Evolutionary conservation across 2,113 vertebrate genomes (phyloP), one percentile per base, ranked within the genome.

Genomic region (Chamaetylas fuelleborni): DNA sequence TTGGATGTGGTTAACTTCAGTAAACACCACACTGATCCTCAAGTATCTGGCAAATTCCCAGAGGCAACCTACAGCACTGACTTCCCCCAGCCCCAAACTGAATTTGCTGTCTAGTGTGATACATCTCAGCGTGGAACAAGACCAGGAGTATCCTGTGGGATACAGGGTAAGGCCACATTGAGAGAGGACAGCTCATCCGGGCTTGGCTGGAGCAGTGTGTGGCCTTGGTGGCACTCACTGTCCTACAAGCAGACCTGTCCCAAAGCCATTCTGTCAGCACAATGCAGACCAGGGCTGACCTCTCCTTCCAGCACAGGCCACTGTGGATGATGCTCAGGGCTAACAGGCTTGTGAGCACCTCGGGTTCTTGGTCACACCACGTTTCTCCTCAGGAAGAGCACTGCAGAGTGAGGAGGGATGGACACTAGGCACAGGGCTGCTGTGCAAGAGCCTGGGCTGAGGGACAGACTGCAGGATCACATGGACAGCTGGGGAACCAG

Each of bases 101-200:
- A 69, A 61, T n/a, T 70, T 33, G 40, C 78, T 84, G 3, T 25
- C 28, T 64, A 25, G 7, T 34, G 3, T 9, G 62, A 26, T 25
- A 17, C 47, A 29, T 47, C 31, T 76, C 66, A 48, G 71, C 43
- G 38, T 29, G 3, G 0, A 45, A 13, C 38, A 8, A 33, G 60
- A 47, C 19, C 45, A 14, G 70, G 45, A 70, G 4, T 11, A 17
- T 12, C 8, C 61, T 16, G 53, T 51, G 43, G 84, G 34, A 58
- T 6, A 5, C 14, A 22, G 25, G 61, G 13, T 19, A 42, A 72
- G 57, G 45, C 47, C 34, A 10, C 47, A 23, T 0, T 9, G 64
- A 73, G 26, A 51, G 70, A 8, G 5, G 24, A n/a, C 1, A 4
- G 50, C 56, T 33, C 5, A 0, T 19, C 45, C 0, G 0, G 45